phyloP scores from a whole-genome alignment of 2,888 invertebrate genomes.

The Macaria liturata region DNA sequence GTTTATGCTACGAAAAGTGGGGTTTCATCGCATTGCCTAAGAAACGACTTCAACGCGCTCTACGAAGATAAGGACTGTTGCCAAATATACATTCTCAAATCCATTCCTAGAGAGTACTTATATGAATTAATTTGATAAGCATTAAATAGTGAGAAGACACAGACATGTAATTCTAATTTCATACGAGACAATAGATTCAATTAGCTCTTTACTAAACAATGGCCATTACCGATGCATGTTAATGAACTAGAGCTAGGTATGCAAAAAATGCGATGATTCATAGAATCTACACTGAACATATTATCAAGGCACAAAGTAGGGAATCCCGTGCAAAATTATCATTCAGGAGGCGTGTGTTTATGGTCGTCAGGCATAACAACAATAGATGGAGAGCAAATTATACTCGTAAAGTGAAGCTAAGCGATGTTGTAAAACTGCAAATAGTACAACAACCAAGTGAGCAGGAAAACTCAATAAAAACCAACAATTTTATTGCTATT shows the following conservation, averaged over 20 bases:
- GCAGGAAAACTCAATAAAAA: conserved; percentile 8
- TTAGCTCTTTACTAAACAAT: conserved; percentile 1
- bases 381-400: conserved; percentile 30
- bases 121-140: too few relatives aligned
- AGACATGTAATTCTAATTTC: too few relatives aligned
- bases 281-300: conserved; percentile 30
- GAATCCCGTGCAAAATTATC: conserved; percentile 63
- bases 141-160: too few relatives aligned
- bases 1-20: background rate
- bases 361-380: conserved; percentile 31
- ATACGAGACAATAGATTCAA: too few relatives aligned
- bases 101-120: too few relatives aligned
- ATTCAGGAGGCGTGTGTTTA: conserved; percentile 57
- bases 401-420: conserved; percentile 7
- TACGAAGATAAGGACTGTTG: conserved; percentile 1
- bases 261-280: conserved; percentile 38
- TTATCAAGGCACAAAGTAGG: conserved; percentile 46
- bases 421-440: conserved; percentile 6
- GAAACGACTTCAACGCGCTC: conserved; percentile 33
- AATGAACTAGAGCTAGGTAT: conserved; percentile 19
- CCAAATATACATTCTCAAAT: too few relatives aligned
- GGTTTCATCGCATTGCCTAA: background rate
- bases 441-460: background rate
- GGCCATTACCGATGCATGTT: conserved; percentile 7
- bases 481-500: too few relatives aligned